phyloP scores from a whole-genome alignment of 2,797 vertebrate genomes.

The Synanceia verrucosa region DNA sequence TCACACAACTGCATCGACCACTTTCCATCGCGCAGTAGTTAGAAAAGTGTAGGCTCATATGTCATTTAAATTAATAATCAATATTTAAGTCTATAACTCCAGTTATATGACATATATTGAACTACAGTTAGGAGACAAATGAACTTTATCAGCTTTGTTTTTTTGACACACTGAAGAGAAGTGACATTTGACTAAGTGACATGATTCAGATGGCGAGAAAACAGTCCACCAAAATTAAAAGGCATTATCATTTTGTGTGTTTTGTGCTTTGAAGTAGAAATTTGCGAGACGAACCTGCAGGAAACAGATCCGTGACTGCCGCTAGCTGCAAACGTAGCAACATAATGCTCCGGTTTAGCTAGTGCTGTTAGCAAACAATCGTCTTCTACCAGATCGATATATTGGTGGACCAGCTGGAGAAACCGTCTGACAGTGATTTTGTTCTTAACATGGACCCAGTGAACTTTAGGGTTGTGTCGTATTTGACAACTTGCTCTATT shows the following conservation, averaged over 20 bases:
- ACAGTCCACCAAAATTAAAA: too few species aligned
- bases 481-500: background rate
- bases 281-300: background rate
- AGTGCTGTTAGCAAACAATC: constrained; percentile 22
- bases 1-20: too few species aligned
- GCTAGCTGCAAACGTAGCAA: background rate
- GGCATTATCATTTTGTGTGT: background rate
- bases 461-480: background rate
- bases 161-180: background rate
- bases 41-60: background rate
- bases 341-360: background rate
- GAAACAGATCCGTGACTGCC: constrained; percentile 14
- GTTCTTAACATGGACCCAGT: background rate
- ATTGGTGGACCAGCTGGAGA: background rate
- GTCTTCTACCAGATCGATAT: background rate
- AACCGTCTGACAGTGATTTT: background rate
- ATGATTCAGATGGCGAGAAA: background rate
- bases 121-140: background rate
- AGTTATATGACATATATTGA: background rate
- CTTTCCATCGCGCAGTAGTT: background rate
- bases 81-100: background rate
- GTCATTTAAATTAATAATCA: background rate
- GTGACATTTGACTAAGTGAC: background rate
- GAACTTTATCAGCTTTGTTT: background rate
- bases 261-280: background rate